phyloP scores from a whole-genome alignment of 2,888 invertebrate genomes.

The Liodrosophila aerea region DNA sequence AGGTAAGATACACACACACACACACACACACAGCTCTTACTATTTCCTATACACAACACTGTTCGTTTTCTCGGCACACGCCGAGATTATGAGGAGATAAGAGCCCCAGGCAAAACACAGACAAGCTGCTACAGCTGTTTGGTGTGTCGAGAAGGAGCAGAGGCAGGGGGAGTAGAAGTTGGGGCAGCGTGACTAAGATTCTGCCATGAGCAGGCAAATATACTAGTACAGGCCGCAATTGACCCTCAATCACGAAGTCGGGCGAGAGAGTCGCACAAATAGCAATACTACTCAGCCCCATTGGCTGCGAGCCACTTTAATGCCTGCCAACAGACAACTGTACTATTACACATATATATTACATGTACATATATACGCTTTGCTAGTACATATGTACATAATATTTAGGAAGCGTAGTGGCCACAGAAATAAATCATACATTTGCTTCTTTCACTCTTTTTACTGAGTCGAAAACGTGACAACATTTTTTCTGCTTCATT shows the following conservation, averaged over 20 bases:
- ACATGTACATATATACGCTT: slow-evolving; percentile 9
- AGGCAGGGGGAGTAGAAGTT: too few species aligned
- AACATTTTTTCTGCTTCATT: slow-evolving; percentile 29
- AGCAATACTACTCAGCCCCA: slow-evolving; percentile 5
- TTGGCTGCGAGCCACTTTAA: slow-evolving; percentile 17
- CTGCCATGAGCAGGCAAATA: slow-evolving; percentile 1
- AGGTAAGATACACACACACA: background rate
- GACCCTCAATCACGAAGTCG: slow-evolving; percentile 39
- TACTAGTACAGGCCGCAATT: slow-evolving; percentile 4
- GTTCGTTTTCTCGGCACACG: slow-evolving; percentile 10
- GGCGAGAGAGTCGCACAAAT: slow-evolving; percentile 1
- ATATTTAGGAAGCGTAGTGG: too few species aligned
- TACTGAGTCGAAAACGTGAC: slow-evolving; percentile 70
- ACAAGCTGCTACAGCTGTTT: slow-evolving; percentile 35
- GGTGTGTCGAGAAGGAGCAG: background rate
- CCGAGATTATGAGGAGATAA: slow-evolving; percentile 33
- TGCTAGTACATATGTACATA: slow-evolving; percentile 10
- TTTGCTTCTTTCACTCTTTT: slow-evolving; percentile 6
- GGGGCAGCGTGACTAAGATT: background rate
- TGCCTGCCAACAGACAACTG: slow-evolving; percentile 44
- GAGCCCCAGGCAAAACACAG: background rate
- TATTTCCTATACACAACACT: background rate
- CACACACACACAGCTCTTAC: too few species aligned
- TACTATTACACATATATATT: slow-evolving; percentile 31
- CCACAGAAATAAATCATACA: too few species aligned